phyloP scores from a whole-genome alignment of 2,888 invertebrate genomes.

The Gari tellinella region DNA sequence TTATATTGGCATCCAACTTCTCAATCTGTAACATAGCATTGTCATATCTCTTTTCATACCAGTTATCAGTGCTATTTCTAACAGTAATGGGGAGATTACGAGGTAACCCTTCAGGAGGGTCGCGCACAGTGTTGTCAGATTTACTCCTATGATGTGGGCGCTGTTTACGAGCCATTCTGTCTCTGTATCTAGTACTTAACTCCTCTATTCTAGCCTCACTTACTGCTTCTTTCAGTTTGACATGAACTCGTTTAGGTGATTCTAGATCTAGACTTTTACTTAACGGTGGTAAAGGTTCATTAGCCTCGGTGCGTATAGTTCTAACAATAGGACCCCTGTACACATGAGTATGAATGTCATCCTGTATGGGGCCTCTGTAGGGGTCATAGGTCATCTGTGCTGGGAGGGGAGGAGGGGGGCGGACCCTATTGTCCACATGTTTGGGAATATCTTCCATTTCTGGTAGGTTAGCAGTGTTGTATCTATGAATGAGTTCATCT shows the following conservation, averaged over 20 bases:
- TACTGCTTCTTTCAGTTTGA: slow-evolving; percentile 26
- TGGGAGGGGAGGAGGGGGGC: slow-evolving; percentile 31
- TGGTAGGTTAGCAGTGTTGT: background rate
- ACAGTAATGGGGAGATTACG: slow-evolving; percentile 2
- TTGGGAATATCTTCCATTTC: background rate
- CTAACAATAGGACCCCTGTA: slow-evolving; percentile 54
- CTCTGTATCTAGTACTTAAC: slow-evolving; percentile 51
- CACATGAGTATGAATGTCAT: slow-evolving; percentile 55
- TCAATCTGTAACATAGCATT: slow-evolving; percentile 77
- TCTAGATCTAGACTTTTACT: slow-evolving; percentile 10
- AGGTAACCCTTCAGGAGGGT: slow-evolving; percentile 26
- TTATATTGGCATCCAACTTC: slow-evolving; percentile 71
- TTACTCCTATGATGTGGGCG: slow-evolving; percentile 51
- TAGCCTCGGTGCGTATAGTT: slow-evolving; percentile 45
- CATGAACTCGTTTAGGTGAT: slow-evolving; percentile 11
- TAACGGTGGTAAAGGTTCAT: slow-evolving; percentile 27
- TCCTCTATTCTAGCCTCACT: slow-evolving; percentile 59
- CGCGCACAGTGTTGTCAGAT: slow-evolving; percentile 51
- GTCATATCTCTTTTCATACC: slow-evolving; percentile 67
- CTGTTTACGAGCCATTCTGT: slow-evolving; percentile 40
- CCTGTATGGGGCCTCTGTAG: slow-evolving; percentile 54
- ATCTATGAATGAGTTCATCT: too few species aligned
- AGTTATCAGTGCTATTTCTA: slow-evolving; percentile 39
- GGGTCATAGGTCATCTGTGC: slow-evolving; percentile 53
- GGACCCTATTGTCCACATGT: background rate